Percentiles rank a stretch among this genome's conserved stretches.
Conservation (phyloP, 1,140 invertebrate species). For the Magallana gigas region DNA sequence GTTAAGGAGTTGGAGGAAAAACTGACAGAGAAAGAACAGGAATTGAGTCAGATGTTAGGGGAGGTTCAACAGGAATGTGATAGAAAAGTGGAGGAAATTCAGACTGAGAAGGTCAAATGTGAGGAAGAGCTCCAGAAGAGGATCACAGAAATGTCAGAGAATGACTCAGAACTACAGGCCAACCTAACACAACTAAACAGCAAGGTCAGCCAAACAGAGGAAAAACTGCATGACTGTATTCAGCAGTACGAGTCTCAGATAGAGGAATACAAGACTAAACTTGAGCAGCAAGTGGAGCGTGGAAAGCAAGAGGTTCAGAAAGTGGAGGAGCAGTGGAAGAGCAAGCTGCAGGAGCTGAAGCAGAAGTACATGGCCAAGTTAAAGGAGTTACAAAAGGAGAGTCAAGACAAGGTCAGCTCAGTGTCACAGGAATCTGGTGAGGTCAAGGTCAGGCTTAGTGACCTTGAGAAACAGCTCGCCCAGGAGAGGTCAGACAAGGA, state of each 20-base stretch:
- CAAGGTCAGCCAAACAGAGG: constrained; percentile 70
- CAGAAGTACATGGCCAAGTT: constrained; percentile 62
- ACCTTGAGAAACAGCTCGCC: constrained; percentile 49
- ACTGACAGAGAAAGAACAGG: constrained; percentile 52
- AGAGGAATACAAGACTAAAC: constrained; percentile 71
- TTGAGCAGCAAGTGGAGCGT: constrained; percentile 67
- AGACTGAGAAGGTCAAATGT: constrained; percentile 30
- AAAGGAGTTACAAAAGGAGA: constrained; percentile 68
- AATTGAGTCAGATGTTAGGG: constrained; percentile 41
- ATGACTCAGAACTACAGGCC: constrained; percentile 72
- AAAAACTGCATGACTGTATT: constrained; percentile 72
- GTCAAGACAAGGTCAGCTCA: constrained; percentile 56
- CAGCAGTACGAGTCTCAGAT: constrained; percentile 75
- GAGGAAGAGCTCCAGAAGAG: constrained; percentile 60
- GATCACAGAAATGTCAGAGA: constrained; percentile 60
- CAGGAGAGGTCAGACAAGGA: constrained; percentile 65
- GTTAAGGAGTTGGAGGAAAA: constrained; percentile 55
- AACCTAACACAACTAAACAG: constrained; percentile 71
- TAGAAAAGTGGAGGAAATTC: constrained; percentile 48
- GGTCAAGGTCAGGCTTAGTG: constrained; percentile 21
- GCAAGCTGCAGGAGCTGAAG: constrained; percentile 73
- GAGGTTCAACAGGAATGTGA: constrained; percentile 40
- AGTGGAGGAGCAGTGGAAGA: constrained; percentile 68
- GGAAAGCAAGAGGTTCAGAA: constrained; percentile 70
- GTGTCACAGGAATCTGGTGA: constrained; percentile 48